phyloP scores from a whole-genome alignment of 2,888 invertebrate genomes.

The Raillietiella orientalis region DNA sequence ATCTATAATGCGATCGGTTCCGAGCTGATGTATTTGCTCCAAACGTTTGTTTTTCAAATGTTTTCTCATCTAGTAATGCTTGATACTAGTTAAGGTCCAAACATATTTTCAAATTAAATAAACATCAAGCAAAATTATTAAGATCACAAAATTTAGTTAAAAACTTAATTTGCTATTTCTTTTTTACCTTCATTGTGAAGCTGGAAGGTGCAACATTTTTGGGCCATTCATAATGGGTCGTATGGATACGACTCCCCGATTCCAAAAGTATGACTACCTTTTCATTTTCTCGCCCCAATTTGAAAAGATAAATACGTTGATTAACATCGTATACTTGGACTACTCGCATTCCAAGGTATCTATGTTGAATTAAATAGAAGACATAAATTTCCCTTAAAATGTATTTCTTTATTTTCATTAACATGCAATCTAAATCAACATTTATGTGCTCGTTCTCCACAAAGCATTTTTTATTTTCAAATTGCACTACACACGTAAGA shows the following conservation, averaged over 20 bases:
- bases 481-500: too few relatives aligned
- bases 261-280: slow-evolving; percentile 67
- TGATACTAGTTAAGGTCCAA: neutral
- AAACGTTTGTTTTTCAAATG: slow-evolving; percentile 82
- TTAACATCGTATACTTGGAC: slow-evolving; percentile 94
- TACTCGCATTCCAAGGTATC: slow-evolving; percentile 63
- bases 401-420: too few relatives aligned
- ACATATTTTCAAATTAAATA: neutral
- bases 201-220: slow-evolving; percentile 32
- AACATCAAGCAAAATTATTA: neutral
- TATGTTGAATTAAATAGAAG: slow-evolving; percentile 14
- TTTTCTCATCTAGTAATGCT: slow-evolving; percentile 40
- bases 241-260: slow-evolving; percentile 74
- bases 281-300: slow-evolving; percentile 46
- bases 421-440: too few relatives aligned
- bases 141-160: slow-evolving; percentile 2
- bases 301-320: slow-evolving; percentile 74
- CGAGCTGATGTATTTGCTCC: slow-evolving; percentile 52
- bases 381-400: too few relatives aligned
- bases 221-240: slow-evolving; percentile 91
- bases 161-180: too few relatives aligned
- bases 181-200: slow-evolving; percentile 79
- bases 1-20: slow-evolving; percentile 73
- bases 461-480: too few relatives aligned
- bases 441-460: too few relatives aligned